Evolutionary conservation across 2,113 vertebrate genomes (phyloP).

Genomic region (Calyptomena viridis): DNA sequence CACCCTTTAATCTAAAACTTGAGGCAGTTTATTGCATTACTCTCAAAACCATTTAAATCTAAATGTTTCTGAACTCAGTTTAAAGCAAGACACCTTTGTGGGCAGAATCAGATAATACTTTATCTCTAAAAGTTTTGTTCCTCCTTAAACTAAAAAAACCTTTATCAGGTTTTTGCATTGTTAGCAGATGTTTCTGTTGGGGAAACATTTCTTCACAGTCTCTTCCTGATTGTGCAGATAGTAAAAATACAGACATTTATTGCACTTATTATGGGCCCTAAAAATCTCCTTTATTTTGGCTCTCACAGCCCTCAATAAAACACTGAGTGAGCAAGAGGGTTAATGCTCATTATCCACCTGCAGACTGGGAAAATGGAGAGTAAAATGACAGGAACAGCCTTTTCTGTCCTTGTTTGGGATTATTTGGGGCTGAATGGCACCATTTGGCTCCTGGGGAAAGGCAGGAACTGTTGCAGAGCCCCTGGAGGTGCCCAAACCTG

Average conservation of each 20-base stretch:
- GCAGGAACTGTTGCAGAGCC: not conserved
- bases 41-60: not conserved
- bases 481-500: not conserved
- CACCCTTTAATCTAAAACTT: not conserved
- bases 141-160: not conserved
- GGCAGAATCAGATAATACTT: not conserved
- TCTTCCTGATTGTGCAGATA: not conserved
- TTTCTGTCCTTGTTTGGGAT: not conserved
- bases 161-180: not conserved
- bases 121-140: not conserved
- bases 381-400: not conserved
- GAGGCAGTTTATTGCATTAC: not conserved
- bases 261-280: too few relatives aligned
- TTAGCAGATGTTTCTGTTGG: not conserved
- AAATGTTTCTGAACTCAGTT: not conserved
- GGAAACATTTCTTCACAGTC: not conserved
- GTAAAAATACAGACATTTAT: not conserved
- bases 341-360: not conserved
- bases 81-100: not conserved
- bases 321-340: not conserved
- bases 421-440: not conserved
- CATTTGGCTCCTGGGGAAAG: not conserved
- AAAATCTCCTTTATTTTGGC: not conserved
- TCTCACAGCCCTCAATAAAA: not conserved
- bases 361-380: not conserved